Evolutionary conservation across 2,797 vertebrate genomes (phyloP), one percentile per base, ranked within the genome.

Genomic region (Hippoglossus hippoglossus): DNA sequence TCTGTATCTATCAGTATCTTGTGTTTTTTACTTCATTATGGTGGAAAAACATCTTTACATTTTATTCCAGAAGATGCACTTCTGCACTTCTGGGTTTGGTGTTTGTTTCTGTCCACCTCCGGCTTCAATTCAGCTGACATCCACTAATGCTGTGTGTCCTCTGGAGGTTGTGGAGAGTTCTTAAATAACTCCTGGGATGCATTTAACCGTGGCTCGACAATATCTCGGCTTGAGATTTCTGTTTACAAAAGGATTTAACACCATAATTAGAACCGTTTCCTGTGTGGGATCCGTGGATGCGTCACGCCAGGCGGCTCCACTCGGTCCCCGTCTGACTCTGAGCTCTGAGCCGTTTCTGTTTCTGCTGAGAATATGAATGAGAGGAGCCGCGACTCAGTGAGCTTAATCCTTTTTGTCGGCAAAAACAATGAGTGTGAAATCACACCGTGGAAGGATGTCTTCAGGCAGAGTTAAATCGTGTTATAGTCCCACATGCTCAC

Each of bases 371-470:
- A 34, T 31, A 11, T 56, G 71, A 54, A 41, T 12, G 63, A 59
- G 73, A 78, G 5, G 34, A 75, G 57, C 4, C 51, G 36, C 1
- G 56, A n/a, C 61, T 78, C 64, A 3, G 73, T 15, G 63, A 16
- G 26, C 51, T 76, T 90, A 89, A 92, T 92, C 86, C 71, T 76
- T 77, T 86, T 88, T 89, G 81, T 87, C 66, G 19, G 72, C 67
- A 82, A 78, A 91, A 90, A 93, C 91, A 93, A 92, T 89, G 77
- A 80, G 83, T 82, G 92, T 92, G 90, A 93, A 93, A 94, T 92
- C 31, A 19, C 82, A 67, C 55, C 55, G 26, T 71, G 70, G 75
- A 49, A 1, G 73, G 31, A 55, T 80, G 81, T 90, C 89, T 89
- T 73, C 75, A 86, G 89, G 91, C 92, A 25, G 63, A 58, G 72